phyloP scores from a whole-genome alignment of 2,888 invertebrate genomes.

The Reticulitermes lucifugus region DNA sequence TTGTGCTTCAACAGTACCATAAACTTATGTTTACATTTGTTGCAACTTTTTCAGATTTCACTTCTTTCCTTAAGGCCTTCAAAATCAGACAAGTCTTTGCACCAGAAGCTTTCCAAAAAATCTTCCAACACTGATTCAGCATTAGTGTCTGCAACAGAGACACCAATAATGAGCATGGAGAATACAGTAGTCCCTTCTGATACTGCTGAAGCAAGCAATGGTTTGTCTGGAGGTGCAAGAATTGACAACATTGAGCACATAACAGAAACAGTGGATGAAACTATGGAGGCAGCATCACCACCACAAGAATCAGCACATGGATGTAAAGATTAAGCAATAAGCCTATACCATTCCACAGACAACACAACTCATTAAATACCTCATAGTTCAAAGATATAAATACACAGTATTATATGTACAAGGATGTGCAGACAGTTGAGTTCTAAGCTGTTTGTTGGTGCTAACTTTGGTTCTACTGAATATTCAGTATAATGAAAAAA shows the following conservation, averaged over 20 bases:
- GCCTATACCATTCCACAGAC: neutral
- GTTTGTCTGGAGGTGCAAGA: neutral
- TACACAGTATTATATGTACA: neutral
- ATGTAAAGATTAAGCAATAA: neutral
- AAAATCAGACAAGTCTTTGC: constrained; percentile 46
- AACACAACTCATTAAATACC: neutral
- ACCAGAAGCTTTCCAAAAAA: constrained; percentile 1
- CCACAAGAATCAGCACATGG: neutral
- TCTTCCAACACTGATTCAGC: neutral
- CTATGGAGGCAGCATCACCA: neutral
- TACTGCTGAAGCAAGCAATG: neutral
- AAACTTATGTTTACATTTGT: neutral
- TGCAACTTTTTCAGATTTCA: constrained; percentile 42
- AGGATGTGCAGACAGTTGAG: neutral
- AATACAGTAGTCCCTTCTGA: neutral
- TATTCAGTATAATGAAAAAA: no score
- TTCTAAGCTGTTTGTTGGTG: neutral
- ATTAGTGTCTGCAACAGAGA: neutral
- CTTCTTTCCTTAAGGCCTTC: constrained; percentile 46
- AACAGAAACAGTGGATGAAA: constrained; percentile 1
- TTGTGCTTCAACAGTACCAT: no score
- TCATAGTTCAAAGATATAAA: neutral
- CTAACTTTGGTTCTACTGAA: no score
- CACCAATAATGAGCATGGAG: neutral
- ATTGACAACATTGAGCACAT: neutral